Evolutionary conservation across 2,888 invertebrate species (phyloP), one percentile per base, ranked within the genome.

Genomic region (Arrhopalites spinosus): DNA sequence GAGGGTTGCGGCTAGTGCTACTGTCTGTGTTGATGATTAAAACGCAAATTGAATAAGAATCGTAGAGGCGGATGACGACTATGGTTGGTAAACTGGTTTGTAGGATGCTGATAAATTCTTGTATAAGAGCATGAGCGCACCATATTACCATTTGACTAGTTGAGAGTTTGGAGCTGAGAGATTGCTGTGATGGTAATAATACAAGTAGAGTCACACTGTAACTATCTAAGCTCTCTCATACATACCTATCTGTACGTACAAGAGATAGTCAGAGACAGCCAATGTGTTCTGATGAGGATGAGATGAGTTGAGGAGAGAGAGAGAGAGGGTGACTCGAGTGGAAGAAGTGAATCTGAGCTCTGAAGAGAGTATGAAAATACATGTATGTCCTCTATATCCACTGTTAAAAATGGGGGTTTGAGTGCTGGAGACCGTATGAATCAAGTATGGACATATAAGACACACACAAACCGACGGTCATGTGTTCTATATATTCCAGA

Each of bases 1-100:
- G 15, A 8, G n/a, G n/a, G 17, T n/a, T 50, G 23, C 3, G 20
- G 59, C 73, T 73, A 68, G 47, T 68, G 68, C 50, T 27, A 29
- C n/a, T 5, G 30, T 2, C 53, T 53, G 27, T 56, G 56, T 47
- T 70, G 29, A 70, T 70, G 70, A 70, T 70, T 56, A 70, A 70
- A 56, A 70, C 56, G 23, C 56, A 70, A 70, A 70, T 70, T 70
- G 70, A 70, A 70, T 70, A 70, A 70, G 70, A 70, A 56, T 56
- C 56, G 56, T 56, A 70, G 56, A 70, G 70, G 70, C 70, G 70
- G 70, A 70, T 70, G 70, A 70, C 56, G 53, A 50, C 36, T 25
- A 53, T 56, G 70, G 36, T 70, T 53, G 56, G 36, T 70, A 70
- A 70, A 70, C 70, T 70, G 70, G 70, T 70, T 70, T 70, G 70